Conservation (phyloP, 2,113 vertebrate genomes). For the Alethe castanea region DNA sequence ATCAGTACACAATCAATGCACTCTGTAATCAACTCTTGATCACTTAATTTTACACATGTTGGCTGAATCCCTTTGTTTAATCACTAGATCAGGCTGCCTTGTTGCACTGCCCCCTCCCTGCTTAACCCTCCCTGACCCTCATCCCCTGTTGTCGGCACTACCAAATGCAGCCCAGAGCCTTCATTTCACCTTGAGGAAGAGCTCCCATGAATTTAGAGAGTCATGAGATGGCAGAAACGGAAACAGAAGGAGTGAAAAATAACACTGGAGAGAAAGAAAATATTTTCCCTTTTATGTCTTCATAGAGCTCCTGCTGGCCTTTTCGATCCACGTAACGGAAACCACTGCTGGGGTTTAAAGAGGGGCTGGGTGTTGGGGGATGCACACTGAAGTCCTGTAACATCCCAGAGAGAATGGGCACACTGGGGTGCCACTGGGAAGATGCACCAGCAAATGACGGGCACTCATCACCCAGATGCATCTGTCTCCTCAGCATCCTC, state of each 20-base stretch:
- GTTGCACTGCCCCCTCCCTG: constrained; percentile 50
- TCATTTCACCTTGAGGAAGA: constrained; percentile 71
- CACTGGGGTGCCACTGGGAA: background rate
- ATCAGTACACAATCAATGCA: constrained; percentile 78
- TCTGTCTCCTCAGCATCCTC: background rate
- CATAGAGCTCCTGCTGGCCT: background rate
- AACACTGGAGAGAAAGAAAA: background rate
- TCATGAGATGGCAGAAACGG: background rate
- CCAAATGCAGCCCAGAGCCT: constrained; percentile 38
- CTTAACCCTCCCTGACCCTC: constrained; percentile 52
- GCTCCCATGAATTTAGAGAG: constrained; percentile 38
- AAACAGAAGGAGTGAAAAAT: background rate
- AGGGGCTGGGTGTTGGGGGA: background rate
- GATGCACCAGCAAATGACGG: accelerated
- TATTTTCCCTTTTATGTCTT: background rate
- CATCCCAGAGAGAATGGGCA: background rate
- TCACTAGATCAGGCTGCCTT: constrained; percentile 67
- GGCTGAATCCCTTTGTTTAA: constrained; percentile 79
- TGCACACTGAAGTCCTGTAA: accelerated
- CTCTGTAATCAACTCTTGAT: constrained; percentile 84
- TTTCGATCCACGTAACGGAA: background rate
- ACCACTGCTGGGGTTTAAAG: background rate
- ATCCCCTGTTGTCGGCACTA: background rate
- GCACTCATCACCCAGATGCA: background rate
- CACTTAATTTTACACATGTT: constrained; percentile 80